Percentiles rank a stretch among this genome's conserved stretches.
Evolutionary conservation across 2,113 vertebrate species (phyloP).

Genomic region (Corapipo altera): DNA sequence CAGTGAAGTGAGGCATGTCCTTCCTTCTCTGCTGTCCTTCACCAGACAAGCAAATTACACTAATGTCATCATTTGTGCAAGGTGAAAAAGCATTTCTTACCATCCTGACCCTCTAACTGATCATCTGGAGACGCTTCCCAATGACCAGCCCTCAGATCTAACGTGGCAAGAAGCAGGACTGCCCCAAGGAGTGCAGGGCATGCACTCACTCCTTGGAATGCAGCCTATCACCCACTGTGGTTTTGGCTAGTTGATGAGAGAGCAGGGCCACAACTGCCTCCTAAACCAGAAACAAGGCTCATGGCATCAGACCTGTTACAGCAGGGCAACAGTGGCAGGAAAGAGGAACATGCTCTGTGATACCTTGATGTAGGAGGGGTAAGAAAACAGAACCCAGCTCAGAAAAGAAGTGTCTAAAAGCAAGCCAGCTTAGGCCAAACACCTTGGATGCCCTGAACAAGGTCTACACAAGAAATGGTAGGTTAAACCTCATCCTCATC

Average conservation of each 20-base stretch:
- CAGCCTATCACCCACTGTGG: not conserved
- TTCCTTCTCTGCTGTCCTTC: not conserved
- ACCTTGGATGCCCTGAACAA: not conserved
- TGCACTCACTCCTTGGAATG: not conserved
- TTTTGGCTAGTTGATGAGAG: not conserved
- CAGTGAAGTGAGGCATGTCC: not conserved
- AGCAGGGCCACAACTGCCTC: not conserved
- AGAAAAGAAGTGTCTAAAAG: not conserved
- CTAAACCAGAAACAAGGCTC: not conserved
- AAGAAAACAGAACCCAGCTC: not conserved
- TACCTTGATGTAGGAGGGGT: not conserved
- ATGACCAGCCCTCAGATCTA: not conserved
- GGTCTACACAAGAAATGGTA: not conserved
- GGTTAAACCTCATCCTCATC: not conserved
- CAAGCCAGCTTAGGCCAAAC: not conserved
- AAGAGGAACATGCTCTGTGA: not conserved
- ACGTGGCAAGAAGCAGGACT: not conserved
- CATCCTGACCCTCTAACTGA: not conserved
- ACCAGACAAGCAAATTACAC: not conserved
- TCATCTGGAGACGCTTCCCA: not conserved
- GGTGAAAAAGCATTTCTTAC: not conserved
- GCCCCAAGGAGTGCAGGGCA: not conserved
- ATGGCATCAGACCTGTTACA: not conserved
- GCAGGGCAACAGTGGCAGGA: not conserved
- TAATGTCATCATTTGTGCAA: not conserved